Conservation (phyloP, 2,113 vertebrate species). For the Tichodroma muraria region DNA sequence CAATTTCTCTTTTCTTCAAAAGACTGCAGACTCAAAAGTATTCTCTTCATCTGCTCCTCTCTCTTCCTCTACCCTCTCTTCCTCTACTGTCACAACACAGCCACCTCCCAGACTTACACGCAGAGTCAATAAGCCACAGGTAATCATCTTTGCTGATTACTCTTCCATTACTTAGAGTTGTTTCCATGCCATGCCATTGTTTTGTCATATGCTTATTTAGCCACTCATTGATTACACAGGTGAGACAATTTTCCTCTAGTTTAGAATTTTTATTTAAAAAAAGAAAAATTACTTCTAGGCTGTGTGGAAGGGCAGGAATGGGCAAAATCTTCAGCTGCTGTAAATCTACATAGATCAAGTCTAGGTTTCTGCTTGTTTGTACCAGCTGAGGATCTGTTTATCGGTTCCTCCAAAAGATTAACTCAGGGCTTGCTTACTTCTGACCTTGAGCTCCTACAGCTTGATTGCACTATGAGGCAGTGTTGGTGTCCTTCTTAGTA, state of each 20-base stretch:
- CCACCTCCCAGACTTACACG: constrained; percentile 63
- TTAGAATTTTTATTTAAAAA: not conserved
- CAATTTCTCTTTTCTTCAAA: constrained; percentile 62
- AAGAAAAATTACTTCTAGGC: not conserved
- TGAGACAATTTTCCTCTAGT: not conserved
- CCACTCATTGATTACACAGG: not conserved
- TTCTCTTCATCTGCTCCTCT: constrained; percentile 56
- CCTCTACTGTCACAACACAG: constrained; percentile 63
- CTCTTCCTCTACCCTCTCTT: constrained; percentile 61
- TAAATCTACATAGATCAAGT: not conserved
- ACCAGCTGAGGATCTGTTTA: not conserved
- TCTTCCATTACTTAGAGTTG: not conserved
- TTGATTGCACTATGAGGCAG: not conserved
- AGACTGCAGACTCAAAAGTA: constrained; percentile 62
- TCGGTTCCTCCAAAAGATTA: not conserved
- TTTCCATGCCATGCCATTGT: not conserved
- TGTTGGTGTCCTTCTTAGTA: not conserved
- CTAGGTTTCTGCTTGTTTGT: not conserved
- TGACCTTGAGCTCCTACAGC: not conserved
- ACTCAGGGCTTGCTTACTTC: not conserved
- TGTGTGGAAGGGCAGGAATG: not conserved
- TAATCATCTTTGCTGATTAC: constrained; percentile 55
- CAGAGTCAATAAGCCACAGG: constrained; percentile 64
- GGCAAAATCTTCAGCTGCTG: not conserved
- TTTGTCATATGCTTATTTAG: not conserved